Percentiles rank a stretch among this genome's conserved stretches.
phyloP scores from a whole-genome alignment of 1,140 invertebrate species.

The Temnothorax curvispinosus region DNA sequence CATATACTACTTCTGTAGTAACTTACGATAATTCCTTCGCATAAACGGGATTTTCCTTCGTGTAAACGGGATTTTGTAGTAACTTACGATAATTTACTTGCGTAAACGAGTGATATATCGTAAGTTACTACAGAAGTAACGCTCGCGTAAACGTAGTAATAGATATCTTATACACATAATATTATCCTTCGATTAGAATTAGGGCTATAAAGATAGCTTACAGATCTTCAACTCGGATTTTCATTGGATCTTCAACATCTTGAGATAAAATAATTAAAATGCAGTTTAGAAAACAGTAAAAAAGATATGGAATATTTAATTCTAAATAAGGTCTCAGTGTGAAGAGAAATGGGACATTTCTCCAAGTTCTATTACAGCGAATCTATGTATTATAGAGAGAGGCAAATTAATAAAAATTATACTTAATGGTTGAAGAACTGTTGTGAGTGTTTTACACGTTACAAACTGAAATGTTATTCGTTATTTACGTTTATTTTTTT shows the following conservation, averaged over 20 bases:
- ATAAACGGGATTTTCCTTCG: no score
- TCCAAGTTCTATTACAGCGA: background rate
- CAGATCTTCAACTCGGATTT: background rate
- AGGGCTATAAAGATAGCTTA: background rate
- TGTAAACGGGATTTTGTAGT: no score
- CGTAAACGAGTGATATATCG: no score
- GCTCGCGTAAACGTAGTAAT: no score
- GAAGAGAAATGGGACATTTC: background rate
- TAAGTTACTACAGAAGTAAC: no score
- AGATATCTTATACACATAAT: background rate
- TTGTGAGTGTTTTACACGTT: background rate
- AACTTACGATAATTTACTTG: no score
- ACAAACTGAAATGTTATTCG: background rate
- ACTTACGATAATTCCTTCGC: no score
- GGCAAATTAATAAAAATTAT: background rate
- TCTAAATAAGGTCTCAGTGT: background rate
- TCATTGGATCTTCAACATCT: no score
- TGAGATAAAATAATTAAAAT: background rate
- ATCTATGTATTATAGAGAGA: background rate
- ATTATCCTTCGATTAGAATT: background rate
- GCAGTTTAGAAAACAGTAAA: background rate
- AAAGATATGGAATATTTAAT: constrained; percentile 15
- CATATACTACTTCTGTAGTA: no score
- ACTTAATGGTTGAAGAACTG: background rate
- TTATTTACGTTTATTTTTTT: background rate